Evolutionary conservation across 2,797 vertebrate genomes (phyloP), one percentile per base, ranked within the genome.

Genomic region (Pseudopleuronectes americanus): DNA sequence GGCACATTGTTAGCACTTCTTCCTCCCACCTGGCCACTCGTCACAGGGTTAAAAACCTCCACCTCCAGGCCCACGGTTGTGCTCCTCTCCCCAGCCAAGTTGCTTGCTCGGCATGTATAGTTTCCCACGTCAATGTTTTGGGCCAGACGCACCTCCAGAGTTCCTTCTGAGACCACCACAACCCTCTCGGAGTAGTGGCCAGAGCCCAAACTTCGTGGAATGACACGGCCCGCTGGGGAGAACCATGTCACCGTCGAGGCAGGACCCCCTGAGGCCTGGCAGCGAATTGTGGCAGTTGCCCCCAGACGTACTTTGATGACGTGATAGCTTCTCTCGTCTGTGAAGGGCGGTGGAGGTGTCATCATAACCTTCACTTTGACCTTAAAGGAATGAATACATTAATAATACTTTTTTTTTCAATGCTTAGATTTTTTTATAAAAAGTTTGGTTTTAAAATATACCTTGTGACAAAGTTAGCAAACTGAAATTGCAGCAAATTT

Each of bases 71-170:
- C 89, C 12, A 98, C 87, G 0, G 92, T 72, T 64, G 94, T 96
- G 47, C 87, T 88, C 68, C 91, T 95, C 67, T 93, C 95, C 6
- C 97, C 97, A 0, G 88, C 96, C 0, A 87, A 79, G 82, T 95
- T 97, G 10, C 91, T 86, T 0, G 90, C 96, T 41, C 89, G 71
- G 6, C 98, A 99, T 0, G 96, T 99, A 64, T 99, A 99, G 87
- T 97, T 97, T 57, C 98, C 98, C 0, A 87, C 88, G 84, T 99
- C 96, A 0, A 92, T 89, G 43, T 93, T 94, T 85, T 96, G 96
- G 0, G 92, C 89, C 12, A 92, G 89, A 14, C 93, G 96, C 21
- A 99, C 94, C 36, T 95, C 89, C 13, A 99, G 90, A 0, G 93
- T 96, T 19, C 97, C 97, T 24, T 95, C 94, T 0, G 79, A 89